Conservation (phyloP, 2,797 vertebrate genomes). For the Alauda arvensis region DNA sequence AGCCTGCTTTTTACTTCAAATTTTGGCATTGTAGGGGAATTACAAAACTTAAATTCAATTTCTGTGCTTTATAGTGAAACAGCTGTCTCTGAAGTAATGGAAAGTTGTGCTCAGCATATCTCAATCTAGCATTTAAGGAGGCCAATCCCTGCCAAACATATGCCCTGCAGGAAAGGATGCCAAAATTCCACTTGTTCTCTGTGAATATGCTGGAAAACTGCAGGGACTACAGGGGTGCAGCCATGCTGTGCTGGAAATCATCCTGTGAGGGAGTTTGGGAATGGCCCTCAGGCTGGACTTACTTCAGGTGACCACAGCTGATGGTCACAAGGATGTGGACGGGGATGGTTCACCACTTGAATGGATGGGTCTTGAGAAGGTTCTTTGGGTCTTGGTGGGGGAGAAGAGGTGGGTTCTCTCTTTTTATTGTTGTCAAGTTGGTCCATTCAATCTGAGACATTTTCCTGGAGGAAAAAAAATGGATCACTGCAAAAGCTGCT, state of each 20-base stretch:
- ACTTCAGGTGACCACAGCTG: background rate
- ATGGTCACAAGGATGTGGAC: rapidly evolving
- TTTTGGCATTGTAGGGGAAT: background rate
- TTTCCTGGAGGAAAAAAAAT: background rate
- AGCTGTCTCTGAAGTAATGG: conserved; percentile 20
- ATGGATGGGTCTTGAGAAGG: background rate
- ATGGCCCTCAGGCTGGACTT: background rate
- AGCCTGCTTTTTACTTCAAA: background rate
- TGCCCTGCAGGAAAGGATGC: background rate
- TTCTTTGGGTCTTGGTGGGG: background rate
- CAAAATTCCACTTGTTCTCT: background rate
- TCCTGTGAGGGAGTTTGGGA: background rate
- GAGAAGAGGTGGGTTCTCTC: background rate
- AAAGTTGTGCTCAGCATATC: background rate
- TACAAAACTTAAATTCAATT: background rate
- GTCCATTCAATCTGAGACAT: background rate
- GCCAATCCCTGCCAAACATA: background rate
- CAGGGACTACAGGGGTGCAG: background rate
- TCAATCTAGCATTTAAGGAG: background rate
- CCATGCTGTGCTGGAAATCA: background rate
- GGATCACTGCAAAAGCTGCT: background rate
- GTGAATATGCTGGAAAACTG: background rate
- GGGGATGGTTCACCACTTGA: background rate
- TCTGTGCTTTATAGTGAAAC: background rate
- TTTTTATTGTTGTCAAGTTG: background rate